Conservation (phyloP, 2,797 vertebrate genomes). For the Hemibagrus guttatus region DNA sequence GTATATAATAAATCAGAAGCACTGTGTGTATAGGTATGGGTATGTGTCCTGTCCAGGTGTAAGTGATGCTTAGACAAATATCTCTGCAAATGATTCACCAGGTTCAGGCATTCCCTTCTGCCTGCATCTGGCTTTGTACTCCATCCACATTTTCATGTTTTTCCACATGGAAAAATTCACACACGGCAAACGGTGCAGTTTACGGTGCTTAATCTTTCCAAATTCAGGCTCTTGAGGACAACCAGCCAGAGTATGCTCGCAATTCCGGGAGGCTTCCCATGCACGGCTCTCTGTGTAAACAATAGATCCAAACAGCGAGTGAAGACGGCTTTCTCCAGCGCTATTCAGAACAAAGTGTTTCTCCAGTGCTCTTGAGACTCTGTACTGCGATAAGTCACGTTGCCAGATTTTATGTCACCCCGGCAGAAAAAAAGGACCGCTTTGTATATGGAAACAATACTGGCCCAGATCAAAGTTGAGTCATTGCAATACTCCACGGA, state of each 20-base stretch:
- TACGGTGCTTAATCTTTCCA: background rate
- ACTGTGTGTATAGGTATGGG: background rate
- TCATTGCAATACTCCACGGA: conserved; percentile 49
- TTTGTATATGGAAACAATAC: conserved; percentile 57
- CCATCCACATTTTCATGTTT: conserved; percentile 46
- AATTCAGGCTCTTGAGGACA: conserved; percentile 17
- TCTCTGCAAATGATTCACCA: conserved; percentile 41
- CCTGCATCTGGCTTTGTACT: conserved; percentile 37
- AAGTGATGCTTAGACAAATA: background rate
- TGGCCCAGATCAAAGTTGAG: conserved; percentile 56
- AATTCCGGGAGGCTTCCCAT: conserved; percentile 51
- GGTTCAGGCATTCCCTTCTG: conserved; percentile 57
- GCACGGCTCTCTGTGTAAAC: conserved; percentile 42
- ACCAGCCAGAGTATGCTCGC: conserved; percentile 25
- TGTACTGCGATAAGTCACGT: conserved; percentile 50
- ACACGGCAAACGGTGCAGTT: background rate
- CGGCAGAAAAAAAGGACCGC: conserved; percentile 54
- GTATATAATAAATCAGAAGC: no score
- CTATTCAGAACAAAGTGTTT: conserved; percentile 64
- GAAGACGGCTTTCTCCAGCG: conserved; percentile 49
- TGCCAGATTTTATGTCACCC: conserved; percentile 61
- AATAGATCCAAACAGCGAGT: conserved; percentile 61
- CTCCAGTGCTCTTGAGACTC: conserved; percentile 49
- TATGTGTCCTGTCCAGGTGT: background rate
- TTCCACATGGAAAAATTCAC: conserved; percentile 62